Base-by-base conservation (phyloP, 2,797 vertebrate genomes). In the Petrocephalus schoutedeni region DNA sequence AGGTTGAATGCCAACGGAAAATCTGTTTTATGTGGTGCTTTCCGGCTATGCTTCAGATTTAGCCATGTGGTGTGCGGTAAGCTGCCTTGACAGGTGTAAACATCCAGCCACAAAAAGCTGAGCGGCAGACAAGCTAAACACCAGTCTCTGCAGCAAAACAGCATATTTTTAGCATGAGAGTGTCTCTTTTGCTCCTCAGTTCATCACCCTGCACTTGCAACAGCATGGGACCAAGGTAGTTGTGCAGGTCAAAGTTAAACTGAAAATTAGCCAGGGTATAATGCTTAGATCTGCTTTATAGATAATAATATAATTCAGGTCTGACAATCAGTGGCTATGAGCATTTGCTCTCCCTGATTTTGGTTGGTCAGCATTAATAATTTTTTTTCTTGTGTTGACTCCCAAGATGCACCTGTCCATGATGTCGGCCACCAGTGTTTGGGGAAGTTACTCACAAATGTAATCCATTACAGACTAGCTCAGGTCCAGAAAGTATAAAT, bases 41-140 rank as follows among this genome's bases (percentile, higher is more conserved):
- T 80, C 74, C 6, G 41, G 74, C 74, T 80, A 36, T n/a, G 36
- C 74, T 45, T 80, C 74, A 80, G 74, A 80, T 80, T 80, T 49
- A 49, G 74, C 16, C 2, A 16, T 36, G 67, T 36, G 67, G 74
- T n/a, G 74, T 77, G 36, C 36, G 41, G 41, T 21, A 49, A 6
- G 2, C 74, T 80, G 74, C 16, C 19, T 9, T 2, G 2, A 36
- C 14, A 71, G 19, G 41, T 80, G 74, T 80, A n/a, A 45, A 49
- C 74, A 80, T 80, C 74, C 41, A 49, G 41, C 74, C 74, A 21
- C 74, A 80, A 49, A 36, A 80, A 80, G 41, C 36, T 16, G 3
- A 45, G 45, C 41, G 19, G 19, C 36, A 49, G 36, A 49, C 19
- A 7, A 45, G 36, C 71, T 77, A 77, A 45, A 77, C 16, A 49